Conservation (phyloP, 2,113 vertebrate genomes). For the Eurypyga helias region DNA sequence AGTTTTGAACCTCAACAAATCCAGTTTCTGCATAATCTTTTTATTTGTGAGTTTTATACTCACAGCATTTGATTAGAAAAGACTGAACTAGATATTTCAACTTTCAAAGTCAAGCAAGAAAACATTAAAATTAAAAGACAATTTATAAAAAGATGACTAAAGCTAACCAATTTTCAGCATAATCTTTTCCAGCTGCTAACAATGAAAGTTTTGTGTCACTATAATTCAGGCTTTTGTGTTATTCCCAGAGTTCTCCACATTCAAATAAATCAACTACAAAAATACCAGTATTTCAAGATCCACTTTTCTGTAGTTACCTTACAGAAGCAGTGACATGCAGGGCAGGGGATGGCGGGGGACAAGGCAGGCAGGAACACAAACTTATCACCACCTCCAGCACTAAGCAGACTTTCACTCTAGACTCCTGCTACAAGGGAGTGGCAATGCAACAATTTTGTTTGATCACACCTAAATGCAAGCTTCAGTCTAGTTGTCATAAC, state of each 20-base stretch:
- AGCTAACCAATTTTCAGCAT: neutral
- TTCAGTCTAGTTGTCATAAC: neutral
- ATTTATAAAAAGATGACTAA: neutral
- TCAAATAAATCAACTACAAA: slow-evolving; percentile 6
- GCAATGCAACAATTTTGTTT: rapidly evolving
- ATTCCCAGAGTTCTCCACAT: neutral
- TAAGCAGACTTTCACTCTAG: neutral
- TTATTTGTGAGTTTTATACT: neutral
- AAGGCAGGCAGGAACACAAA: neutral
- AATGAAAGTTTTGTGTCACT: neutral
- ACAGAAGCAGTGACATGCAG: neutral
- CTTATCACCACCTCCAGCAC: neutral
- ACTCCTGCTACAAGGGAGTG: neutral
- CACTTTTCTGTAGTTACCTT: neutral
- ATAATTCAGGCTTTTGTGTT: neutral
- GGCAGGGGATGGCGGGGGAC: neutral
- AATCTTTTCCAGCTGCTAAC: slow-evolving; percentile 21
- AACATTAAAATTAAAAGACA: slow-evolving; percentile 1
- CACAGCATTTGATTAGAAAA: neutral
- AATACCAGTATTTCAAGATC: neutral
- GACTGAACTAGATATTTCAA: neutral
- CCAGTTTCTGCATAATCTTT: neutral
- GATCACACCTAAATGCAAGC: neutral
- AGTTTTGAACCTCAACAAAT: neutral
- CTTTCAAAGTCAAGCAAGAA: neutral